Evolutionary conservation across 2,797 vertebrate species (phyloP).

Genomic region (Taenioides sp.): DNA sequence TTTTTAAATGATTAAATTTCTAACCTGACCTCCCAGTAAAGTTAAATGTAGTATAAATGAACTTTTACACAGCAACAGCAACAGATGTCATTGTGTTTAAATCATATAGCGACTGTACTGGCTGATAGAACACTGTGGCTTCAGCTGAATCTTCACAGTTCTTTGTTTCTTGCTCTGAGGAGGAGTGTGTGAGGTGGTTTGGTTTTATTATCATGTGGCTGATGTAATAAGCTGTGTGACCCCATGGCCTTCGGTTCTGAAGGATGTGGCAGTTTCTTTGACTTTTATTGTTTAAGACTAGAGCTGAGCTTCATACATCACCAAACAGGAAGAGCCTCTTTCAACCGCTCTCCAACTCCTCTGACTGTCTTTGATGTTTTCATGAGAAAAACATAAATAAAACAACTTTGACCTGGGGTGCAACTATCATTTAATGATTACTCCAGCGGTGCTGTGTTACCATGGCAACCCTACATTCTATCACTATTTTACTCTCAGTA

Average conservation of each 20-base stretch:
- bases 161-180: background rate
- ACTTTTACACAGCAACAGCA: too few relatives aligned
- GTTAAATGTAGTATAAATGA: too few relatives aligned
- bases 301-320: background rate
- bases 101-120: too few relatives aligned
- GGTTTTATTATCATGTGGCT: constrained; percentile 14
- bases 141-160: background rate
- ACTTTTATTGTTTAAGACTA: background rate
- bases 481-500: background rate
- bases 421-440: constrained; percentile 10
- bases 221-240: constrained; percentile 24
- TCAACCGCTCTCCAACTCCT: background rate
- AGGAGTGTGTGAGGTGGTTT: background rate
- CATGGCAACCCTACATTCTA: constrained; percentile 5
- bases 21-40: too few relatives aligned
- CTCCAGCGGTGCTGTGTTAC: constrained; percentile 3
- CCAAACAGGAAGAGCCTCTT: background rate
- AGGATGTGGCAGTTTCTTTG: background rate
- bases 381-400: constrained; percentile 3
- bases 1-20: too few relatives aligned
- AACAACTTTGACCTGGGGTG: background rate
- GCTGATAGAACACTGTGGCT: too few relatives aligned
- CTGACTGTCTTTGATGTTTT: background rate
- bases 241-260: constrained; percentile 27
- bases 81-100: too few relatives aligned